Evolutionary conservation across 1,140 invertebrate species (phyloP).

Genomic region (Drosophila nasuta): DNA sequence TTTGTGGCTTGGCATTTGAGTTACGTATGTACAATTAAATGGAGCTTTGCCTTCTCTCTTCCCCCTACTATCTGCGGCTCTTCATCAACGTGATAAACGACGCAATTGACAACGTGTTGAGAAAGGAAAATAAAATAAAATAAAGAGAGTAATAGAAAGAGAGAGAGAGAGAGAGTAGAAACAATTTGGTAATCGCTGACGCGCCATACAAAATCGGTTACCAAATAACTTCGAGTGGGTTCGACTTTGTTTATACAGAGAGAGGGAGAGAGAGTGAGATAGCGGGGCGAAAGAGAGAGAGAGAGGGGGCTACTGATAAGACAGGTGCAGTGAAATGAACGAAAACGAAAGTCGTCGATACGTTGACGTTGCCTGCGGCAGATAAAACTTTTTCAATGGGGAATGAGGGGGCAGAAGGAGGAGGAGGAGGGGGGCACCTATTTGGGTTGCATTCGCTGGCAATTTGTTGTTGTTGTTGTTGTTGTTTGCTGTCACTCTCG

Average conservation of each 20-base stretch:
- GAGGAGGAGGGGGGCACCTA: constrained; percentile 7
- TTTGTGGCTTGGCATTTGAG: constrained; percentile 4
- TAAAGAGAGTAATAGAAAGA: constrained; percentile 1
- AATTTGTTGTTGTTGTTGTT: constrained; percentile 47
- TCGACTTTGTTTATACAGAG: background rate
- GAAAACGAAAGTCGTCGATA: constrained; percentile 46
- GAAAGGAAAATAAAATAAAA: constrained; percentile 14
- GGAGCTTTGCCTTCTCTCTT: constrained; percentile 19
- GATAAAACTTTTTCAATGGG: constrained; percentile 39
- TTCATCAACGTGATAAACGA: constrained; percentile 51
- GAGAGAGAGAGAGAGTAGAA: constrained; percentile 23
- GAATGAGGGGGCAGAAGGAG: background rate
- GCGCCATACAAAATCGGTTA: constrained; percentile 39
- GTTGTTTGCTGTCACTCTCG: constrained; percentile 8
- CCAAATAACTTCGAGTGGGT: constrained; percentile 40
- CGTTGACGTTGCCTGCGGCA: constrained; percentile 30
- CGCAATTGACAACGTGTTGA: constrained; percentile 61
- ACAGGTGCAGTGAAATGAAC: constrained; percentile 39
- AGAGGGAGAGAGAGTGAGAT: background rate
- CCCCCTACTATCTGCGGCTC: background rate
- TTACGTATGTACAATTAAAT: constrained; percentile 28
- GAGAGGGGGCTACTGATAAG: constrained; percentile 33
- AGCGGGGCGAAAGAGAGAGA: background rate
- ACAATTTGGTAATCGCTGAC: constrained; percentile 45
- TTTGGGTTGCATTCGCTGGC: constrained; percentile 44